Conservation (phyloP, 2,888 invertebrate genomes). For the Diarsia brunnea region DNA sequence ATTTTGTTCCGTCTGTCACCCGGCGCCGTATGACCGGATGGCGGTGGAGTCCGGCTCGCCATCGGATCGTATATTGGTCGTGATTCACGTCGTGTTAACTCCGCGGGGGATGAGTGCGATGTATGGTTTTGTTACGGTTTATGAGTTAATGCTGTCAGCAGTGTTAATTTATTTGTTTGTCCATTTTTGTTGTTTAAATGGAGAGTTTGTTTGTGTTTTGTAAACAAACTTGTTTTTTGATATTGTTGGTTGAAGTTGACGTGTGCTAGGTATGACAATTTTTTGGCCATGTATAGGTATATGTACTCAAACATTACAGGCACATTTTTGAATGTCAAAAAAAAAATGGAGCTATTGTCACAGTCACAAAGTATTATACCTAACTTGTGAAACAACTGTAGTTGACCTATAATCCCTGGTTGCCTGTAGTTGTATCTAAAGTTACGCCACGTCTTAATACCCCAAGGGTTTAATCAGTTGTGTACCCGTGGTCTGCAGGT, state of each 20-base stretch:
- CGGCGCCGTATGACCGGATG: conserved; percentile 15
- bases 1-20: conserved; percentile 15
- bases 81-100: conserved; percentile 29
- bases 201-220: not conserved
- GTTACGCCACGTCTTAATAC: too few relatives aligned
- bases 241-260: not conserved
- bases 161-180: conserved; percentile 30
- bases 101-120: conserved; percentile 37
- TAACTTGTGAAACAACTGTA: too few relatives aligned
- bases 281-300: too few relatives aligned
- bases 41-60: conserved; percentile 3
- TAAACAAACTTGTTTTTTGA: not conserved
- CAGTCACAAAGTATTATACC: too few relatives aligned
- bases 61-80: conserved; percentile 37
- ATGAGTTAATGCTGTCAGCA: conserved; percentile 26
- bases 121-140: conserved; percentile 37
- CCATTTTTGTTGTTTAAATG: conserved; percentile 8
- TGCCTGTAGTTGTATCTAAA: too few relatives aligned
- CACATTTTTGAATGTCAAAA: too few relatives aligned
- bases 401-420: too few relatives aligned
- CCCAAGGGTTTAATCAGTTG: too few relatives aligned
- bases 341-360: too few relatives aligned
- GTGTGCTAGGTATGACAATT: not conserved
- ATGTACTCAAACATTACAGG: too few relatives aligned
- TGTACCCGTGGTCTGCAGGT: too few relatives aligned